Percentiles rank a stretch among this genome's conserved stretches.
Conservation (phyloP, 1,140 invertebrate species). For the Camponotus vicinus region DNA sequence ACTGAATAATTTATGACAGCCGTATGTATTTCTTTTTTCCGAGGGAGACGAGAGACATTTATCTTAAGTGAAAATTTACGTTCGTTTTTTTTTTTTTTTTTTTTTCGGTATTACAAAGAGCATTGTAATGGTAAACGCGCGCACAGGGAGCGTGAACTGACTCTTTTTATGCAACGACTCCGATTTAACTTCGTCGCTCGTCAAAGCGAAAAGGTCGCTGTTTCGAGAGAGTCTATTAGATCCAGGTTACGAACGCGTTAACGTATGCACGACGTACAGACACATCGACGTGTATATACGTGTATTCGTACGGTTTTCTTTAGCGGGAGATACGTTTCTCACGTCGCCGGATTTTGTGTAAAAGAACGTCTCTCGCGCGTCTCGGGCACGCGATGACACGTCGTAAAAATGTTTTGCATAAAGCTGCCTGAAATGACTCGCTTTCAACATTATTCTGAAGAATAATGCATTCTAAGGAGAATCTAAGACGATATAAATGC, state of each 20-base stretch:
- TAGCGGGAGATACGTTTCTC: constrained; percentile 4
- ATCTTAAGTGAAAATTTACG: constrained; percentile 27
- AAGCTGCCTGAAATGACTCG: not conserved
- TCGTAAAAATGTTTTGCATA: constrained; percentile 42
- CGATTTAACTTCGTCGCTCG: not conserved
- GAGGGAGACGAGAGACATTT: not conserved
- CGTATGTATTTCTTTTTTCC: too few relatives aligned
- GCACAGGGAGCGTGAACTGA: not conserved
- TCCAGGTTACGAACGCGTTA: not conserved
- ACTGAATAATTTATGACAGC: constrained; percentile 41
- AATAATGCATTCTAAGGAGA: not conserved
- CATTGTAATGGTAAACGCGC: constrained; percentile 22
- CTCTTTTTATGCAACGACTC: constrained; percentile 25
- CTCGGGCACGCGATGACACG: constrained; percentile 3
- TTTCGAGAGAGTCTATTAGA: not conserved
- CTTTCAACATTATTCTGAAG: constrained; percentile 1
- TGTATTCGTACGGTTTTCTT: not conserved
- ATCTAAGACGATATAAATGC: not conserved
- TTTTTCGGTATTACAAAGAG: not conserved
- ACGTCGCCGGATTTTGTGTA: not conserved
- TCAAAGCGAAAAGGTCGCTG: not conserved
- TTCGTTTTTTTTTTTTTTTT: too few relatives aligned
- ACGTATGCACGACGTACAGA: not conserved
- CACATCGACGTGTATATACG: not conserved
- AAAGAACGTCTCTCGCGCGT: constrained; percentile 4